These are phyloP conservation scores for Anthrax anthrax DNA, from an alignment of 2,888 invertebrate genomes.

Conservation along the genomic window DNA sequence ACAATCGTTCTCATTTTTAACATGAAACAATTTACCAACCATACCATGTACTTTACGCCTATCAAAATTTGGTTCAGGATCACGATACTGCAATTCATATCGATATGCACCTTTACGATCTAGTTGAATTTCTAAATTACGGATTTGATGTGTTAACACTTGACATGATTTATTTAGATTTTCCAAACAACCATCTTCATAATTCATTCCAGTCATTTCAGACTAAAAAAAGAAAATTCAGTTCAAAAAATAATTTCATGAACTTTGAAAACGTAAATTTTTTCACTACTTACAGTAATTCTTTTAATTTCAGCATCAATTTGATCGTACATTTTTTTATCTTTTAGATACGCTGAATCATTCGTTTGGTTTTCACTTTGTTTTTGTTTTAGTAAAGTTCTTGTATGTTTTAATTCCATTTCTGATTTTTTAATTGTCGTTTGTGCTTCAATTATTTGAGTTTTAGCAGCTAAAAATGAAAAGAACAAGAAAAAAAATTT, in stretches of 20 bases:
- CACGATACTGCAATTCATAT: constrained; percentile 52
- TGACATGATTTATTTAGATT: constrained; percentile 39
- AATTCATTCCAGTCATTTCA: constrained; percentile 40
- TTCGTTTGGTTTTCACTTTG: constrained; percentile 51
- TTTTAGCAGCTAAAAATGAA: constrained; percentile 48
- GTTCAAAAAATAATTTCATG: too few species aligned
- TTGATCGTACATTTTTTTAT: constrained; percentile 42
- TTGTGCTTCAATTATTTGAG: constrained; percentile 56
- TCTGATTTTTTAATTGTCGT: constrained; percentile 64
- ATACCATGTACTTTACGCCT: constrained; percentile 54
- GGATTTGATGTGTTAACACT: constrained; percentile 40
- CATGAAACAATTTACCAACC: constrained; percentile 61
- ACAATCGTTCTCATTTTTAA: constrained; percentile 53
- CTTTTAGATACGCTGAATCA: constrained; percentile 50
- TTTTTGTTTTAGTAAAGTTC: constrained; percentile 47
- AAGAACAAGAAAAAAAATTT: not conserved
- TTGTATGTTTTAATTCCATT: constrained; percentile 56
- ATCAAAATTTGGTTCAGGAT: constrained; percentile 64
- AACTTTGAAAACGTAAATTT: not conserved
- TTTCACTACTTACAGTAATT: constrained; percentile 35
- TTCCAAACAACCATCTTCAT: constrained; percentile 45
- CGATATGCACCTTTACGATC: constrained; percentile 25
- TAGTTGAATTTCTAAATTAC: constrained; percentile 32
- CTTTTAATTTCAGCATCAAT: constrained; percentile 42
- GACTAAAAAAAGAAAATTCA: constrained; percentile 26